Base-by-base conservation (phyloP, 2,113 vertebrate genomes). In the Alectura lathami region DNA sequence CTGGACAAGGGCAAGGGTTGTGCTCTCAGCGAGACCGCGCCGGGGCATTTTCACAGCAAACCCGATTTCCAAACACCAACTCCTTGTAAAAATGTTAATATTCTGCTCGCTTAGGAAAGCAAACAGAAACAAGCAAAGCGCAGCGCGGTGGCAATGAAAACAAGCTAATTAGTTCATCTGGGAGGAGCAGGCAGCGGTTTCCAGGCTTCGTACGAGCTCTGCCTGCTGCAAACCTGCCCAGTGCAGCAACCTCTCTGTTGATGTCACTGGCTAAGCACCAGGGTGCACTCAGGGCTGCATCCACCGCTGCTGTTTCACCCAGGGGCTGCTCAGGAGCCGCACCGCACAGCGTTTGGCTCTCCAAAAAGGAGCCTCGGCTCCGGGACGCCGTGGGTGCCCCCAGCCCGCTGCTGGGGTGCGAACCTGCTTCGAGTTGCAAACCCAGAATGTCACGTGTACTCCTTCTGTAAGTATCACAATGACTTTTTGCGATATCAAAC, bases 21-120 rank as follows among this genome's bases (percentile, higher is more conserved):
- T 13, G 59, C 30, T 42, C n/a, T 4, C 0, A 6, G 38, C 8
- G 40, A 60, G 26, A 34, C 66, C 5, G 1, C 5, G 17, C 26
- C 9, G 8, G 20, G 50, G 82, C 32, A 7, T 1, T 48, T 57
- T 29, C 74, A 42, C 43, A 13, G 11, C 72, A 72, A 67, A 60
- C 34, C 60, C 42, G 30, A 54, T 60, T 73, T 80, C 68, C 66
- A 56, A 64, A 83, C 45, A 23, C 27, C 4, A 29, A 29, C 34
- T 74, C 68, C 88, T 74, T 85, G 68, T 47, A 53, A 63, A 79
- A 80, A 66, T 1, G 30, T 53, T 30, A 43, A 68, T 50, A 10
- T 73, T 32, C 68, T 50, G 51, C 54, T 54, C 56, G 67, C 38
- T 59, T 36, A 24, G 77, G 73, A 86, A 30, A 64, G 53, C 76